Evolutionary conservation across 2,797 vertebrate species (phyloP).

Genomic region (Ctenopoma kingsleyae): DNA sequence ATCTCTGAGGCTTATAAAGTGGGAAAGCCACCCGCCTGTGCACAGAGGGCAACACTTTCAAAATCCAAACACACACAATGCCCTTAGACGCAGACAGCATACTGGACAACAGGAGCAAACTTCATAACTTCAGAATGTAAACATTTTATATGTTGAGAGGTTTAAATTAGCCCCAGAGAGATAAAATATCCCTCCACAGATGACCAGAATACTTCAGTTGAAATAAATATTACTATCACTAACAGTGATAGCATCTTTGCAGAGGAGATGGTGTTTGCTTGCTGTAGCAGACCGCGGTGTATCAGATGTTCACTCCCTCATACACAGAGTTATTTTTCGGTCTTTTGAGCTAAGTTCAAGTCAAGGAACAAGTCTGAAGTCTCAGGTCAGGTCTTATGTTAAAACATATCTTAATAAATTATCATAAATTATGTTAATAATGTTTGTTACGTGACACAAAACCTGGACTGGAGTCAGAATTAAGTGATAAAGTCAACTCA

Average conservation of each 20-base stretch:
- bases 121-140: not conserved
- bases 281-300: no score
- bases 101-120: slow-evolving; percentile 1
- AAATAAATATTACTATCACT: not conserved
- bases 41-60: slow-evolving; percentile 39
- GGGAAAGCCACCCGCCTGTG: slow-evolving; percentile 60
- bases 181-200: not conserved
- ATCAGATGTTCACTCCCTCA: not conserved
- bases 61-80: slow-evolving; percentile 34
- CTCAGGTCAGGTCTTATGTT: not conserved
- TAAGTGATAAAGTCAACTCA: no score
- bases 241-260: slow-evolving; percentile 13
- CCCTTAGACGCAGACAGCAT: not conserved
- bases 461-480: not conserved
- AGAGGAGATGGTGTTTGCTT: slow-evolving; percentile 10
- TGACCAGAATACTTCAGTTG: not conserved
- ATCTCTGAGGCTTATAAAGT: slow-evolving; percentile 68
- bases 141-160: not conserved
- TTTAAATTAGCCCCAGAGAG: not conserved
- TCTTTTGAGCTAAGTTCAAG: not conserved
- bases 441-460: not conserved
- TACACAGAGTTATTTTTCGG: not conserved
- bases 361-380: not conserved
- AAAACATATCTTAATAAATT: no score
- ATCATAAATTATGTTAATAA: no score